Percentiles rank a stretch among this genome's conserved stretches.
Evolutionary conservation across 2,113 vertebrate species (phyloP).

Genomic region (Orcinus orca): DNA sequence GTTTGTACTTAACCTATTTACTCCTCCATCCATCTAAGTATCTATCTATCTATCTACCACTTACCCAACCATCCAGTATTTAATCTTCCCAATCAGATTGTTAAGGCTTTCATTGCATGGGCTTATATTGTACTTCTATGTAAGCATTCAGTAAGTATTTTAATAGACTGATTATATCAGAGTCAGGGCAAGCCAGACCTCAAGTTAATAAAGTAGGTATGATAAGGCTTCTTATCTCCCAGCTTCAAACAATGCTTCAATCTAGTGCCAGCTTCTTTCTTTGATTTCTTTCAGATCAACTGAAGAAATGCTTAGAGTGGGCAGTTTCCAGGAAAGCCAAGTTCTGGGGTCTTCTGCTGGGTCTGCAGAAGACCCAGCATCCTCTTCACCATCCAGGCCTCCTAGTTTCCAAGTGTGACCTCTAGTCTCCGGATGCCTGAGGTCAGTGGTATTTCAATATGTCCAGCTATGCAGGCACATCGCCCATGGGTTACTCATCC

Average conservation of each 20-base stretch:
- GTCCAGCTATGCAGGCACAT: background rate
- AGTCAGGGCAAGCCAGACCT: background rate
- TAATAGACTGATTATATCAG: background rate
- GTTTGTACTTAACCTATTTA: background rate
- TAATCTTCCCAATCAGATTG: background rate
- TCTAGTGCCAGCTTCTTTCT: background rate
- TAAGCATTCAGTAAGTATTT: background rate
- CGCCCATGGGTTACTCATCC: background rate
- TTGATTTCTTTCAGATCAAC: background rate
- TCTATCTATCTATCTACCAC: background rate
- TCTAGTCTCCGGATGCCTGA: background rate
- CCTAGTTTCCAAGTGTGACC: background rate
- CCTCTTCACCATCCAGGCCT: background rate
- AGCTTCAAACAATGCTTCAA: background rate
- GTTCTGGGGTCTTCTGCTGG: background rate
- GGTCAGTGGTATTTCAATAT: conserved; percentile 3
- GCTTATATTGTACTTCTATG: background rate
- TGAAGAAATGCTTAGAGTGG: background rate
- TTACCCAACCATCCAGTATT: background rate
- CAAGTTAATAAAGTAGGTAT: background rate
- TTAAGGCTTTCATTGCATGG: background rate
- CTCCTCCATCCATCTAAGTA: background rate
- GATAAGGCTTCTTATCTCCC: background rate
- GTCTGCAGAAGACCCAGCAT: background rate
- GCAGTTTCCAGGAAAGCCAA: background rate